Conservation (phyloP, 2,888 invertebrate genomes). For the Tridacna crocea region DNA sequence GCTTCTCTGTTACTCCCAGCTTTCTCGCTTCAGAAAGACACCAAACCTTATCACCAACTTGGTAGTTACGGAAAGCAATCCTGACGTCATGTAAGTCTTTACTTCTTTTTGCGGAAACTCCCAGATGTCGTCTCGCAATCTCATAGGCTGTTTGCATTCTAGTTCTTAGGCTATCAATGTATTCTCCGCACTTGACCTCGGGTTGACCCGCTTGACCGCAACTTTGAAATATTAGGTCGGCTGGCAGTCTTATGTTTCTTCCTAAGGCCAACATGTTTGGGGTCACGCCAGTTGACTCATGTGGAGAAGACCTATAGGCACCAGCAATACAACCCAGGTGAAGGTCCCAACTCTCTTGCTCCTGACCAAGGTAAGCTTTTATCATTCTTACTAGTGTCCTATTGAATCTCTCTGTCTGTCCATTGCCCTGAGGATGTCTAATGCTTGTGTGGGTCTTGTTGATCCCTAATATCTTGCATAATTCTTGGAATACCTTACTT, state of each 20-base stretch:
- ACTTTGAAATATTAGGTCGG: conserved; percentile 30
- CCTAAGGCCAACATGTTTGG: conserved; percentile 53
- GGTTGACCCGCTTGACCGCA: neutral
- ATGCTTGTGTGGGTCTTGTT: neutral
- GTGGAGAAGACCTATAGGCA: conserved; percentile 48
- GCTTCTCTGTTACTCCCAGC: conserved; percentile 38
- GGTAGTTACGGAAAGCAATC: conserved; percentile 21
- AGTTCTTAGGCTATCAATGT: conserved; percentile 28
- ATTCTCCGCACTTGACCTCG: conserved; percentile 14
- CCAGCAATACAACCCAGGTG: conserved; percentile 49
- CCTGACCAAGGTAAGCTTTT: conserved; percentile 41
- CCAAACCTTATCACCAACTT: conserved; percentile 50
- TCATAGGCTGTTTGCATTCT: conserved; percentile 45
- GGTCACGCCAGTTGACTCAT: conserved; percentile 48
- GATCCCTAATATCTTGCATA: conserved; percentile 6
- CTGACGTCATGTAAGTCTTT: conserved; percentile 47
- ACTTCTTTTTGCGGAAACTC: conserved; percentile 23
- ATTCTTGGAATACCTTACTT: neutral
- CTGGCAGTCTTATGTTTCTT: conserved; percentile 41
- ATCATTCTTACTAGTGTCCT: conserved; percentile 53
- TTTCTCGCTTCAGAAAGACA: conserved; percentile 39
- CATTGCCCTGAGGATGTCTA: conserved; percentile 36
- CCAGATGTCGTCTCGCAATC: conserved; percentile 43
- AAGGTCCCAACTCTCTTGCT: conserved; percentile 57
- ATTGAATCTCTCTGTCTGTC: conserved; percentile 56